Percentiles rank a stretch among this genome's conserved stretches.
Conservation (phyloP, 2,113 vertebrate species). For the Scomber colias region DNA sequence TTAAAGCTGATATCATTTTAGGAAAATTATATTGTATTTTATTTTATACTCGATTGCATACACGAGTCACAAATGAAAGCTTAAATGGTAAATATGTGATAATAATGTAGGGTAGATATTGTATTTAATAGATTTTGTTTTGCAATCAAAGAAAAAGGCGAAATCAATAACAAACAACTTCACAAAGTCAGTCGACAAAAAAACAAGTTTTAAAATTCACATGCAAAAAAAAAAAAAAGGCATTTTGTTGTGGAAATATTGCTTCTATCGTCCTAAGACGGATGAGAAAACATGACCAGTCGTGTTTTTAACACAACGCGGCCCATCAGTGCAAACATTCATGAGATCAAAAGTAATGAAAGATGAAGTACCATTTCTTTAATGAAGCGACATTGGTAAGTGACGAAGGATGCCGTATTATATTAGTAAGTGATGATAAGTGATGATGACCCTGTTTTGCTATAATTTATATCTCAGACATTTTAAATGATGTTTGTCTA, state of each 20-base stretch:
- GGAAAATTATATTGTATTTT: conserved; percentile 8
- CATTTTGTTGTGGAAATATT: conserved; percentile 63
- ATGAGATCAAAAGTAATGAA: conserved; percentile 12
- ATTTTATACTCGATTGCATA: conserved; percentile 20
- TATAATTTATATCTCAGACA: conserved; percentile 7
- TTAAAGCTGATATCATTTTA: conserved; percentile 11
- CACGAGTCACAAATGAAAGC: neutral
- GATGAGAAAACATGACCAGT: conserved; percentile 40
- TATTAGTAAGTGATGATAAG: neutral
- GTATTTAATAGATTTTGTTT: neutral
- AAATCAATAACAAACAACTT: conserved; percentile 23
- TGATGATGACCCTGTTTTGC: neutral
- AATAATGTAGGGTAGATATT: neutral
- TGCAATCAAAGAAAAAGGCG: conserved; percentile 24
- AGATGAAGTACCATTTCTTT: neutral
- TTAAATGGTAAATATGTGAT: neutral
- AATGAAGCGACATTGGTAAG: neutral
- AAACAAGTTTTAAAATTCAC: conserved; percentile 25
- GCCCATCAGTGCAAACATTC: conserved; percentile 72
- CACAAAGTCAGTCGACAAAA: conserved; percentile 15
- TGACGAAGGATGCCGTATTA: neutral
- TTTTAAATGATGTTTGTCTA: neutral
- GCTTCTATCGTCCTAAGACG: conserved; percentile 58
- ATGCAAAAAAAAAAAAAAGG: conserved; percentile 50
- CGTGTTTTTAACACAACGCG: conserved; percentile 62